Conservation (phyloP, 2,113 vertebrate genomes). For the Pampusana beccarii region DNA sequence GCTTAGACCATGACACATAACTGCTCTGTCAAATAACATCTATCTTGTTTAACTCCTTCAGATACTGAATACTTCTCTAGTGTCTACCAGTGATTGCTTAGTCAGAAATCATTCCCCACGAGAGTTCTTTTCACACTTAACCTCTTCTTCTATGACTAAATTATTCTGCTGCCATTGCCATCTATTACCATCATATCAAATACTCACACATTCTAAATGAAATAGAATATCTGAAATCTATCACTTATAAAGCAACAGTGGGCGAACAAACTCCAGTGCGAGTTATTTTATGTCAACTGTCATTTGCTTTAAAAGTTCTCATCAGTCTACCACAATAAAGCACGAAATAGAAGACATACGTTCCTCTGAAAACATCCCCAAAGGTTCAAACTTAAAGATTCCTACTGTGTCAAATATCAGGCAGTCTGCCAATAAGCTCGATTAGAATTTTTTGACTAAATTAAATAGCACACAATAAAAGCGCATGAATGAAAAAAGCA, state of each 20-base stretch:
- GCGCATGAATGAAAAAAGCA: background rate
- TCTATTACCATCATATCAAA: background rate
- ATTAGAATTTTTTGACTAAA: constrained; percentile 50
- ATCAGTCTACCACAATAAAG: constrained; percentile 57
- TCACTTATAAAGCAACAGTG: constrained; percentile 27
- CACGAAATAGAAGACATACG: constrained; percentile 48
- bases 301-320: constrained; percentile 51
- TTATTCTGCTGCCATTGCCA: background rate
- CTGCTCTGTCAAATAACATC: background rate
- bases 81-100: background rate
- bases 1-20: background rate
- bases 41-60: constrained; percentile 40
- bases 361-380: constrained; percentile 45
- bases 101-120: background rate
- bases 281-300: constrained; percentile 46
- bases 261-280: constrained; percentile 35
- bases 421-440: constrained; percentile 55
- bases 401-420: constrained; percentile 33
- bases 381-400: constrained; percentile 27
- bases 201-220: background rate
- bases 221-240: background rate
- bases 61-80: background rate
- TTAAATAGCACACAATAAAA: constrained; percentile 1
- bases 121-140: background rate
- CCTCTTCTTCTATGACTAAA: background rate